A percentile compares a stretch with the other conserved stretches of the same genome.
Conservation (phyloP, 2,888 invertebrate genomes). For the Nomada hirtipes region DNA sequence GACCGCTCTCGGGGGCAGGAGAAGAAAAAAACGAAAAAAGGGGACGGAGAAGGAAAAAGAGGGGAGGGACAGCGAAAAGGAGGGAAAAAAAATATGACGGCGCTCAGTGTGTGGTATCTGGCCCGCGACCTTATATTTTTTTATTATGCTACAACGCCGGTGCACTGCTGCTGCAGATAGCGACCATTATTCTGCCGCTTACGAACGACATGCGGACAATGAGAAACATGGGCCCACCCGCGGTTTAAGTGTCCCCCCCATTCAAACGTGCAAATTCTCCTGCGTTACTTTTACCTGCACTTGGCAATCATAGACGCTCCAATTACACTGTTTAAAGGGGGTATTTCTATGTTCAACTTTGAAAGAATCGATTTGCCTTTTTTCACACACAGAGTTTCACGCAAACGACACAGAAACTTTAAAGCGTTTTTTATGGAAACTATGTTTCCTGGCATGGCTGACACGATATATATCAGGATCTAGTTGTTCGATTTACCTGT, state of each 20-base stretch:
- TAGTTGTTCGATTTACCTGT: too few relatives aligned
- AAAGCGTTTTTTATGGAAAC: too few relatives aligned
- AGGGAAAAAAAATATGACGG: constrained; percentile 23
- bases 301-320: constrained; percentile 57
- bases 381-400: background rate
- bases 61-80: constrained; percentile 3
- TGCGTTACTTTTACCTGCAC: constrained; percentile 42
- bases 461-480: background rate
- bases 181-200: constrained; percentile 73
- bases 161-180: constrained; percentile 65
- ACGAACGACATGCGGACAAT: constrained; percentile 71
- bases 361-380: too few relatives aligned
- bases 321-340: constrained; percentile 48
- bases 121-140: constrained; percentile 62
- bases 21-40: background rate
- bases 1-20: constrained; percentile 14
- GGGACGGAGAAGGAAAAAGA: background rate
- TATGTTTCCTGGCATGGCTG: too few relatives aligned
- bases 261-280: constrained; percentile 68
- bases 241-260: constrained; percentile 62
- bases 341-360: too few relatives aligned
- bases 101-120: constrained; percentile 68
- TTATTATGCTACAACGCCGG: constrained; percentile 53
- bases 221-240: constrained; percentile 71
- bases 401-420: too few relatives aligned